phyloP scores from a whole-genome alignment of 2,113 vertebrate genomes.

The Manacus vitellinus region DNA sequence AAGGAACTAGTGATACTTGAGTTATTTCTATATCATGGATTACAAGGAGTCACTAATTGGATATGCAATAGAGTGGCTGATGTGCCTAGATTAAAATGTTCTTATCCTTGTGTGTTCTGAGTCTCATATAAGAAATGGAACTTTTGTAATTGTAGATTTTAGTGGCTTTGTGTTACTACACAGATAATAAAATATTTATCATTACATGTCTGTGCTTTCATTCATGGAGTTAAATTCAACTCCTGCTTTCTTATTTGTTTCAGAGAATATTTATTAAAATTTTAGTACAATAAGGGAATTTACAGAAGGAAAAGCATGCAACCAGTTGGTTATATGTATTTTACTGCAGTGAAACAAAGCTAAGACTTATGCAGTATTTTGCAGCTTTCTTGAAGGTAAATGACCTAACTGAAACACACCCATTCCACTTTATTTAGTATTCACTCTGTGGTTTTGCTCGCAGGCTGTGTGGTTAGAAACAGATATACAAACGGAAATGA shows the following conservation, averaged over 20 bases:
- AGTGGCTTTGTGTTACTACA: neutral
- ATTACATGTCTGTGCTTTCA: neutral
- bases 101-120: neutral
- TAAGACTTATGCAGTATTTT: neutral
- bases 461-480: conserved; percentile 26
- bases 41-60: neutral
- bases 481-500: conserved; percentile 52
- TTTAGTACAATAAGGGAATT: neutral
- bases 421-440: neutral
- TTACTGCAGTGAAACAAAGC: neutral
- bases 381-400: neutral
- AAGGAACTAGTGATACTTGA: neutral
- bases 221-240: neutral
- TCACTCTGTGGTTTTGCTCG: conserved; percentile 24
- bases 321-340: neutral
- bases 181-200: neutral
- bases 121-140: neutral
- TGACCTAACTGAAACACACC: neutral
- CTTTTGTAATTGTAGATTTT: neutral
- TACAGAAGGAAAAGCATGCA: neutral
- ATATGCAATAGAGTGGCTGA: neutral
- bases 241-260: neutral
- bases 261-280: neutral
- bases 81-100: neutral
- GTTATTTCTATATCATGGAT: neutral